These are phyloP conservation scores for Aphelinus atriplicis DNA, from an alignment of 1,140 invertebrate species.

Conservation along the genomic window DNA sequence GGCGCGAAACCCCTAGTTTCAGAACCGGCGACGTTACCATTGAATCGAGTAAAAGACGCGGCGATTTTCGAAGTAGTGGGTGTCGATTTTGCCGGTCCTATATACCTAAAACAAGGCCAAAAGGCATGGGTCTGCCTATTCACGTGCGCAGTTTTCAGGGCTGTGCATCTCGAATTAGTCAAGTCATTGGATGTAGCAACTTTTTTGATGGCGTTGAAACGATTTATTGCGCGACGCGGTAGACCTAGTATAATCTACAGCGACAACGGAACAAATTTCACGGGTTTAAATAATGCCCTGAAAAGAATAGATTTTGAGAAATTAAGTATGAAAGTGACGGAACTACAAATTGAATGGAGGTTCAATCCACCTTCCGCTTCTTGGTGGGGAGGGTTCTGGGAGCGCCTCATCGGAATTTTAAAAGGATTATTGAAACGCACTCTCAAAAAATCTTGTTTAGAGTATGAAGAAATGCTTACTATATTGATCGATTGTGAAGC, in stretches of 20 bases:
- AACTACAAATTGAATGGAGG: not conserved
- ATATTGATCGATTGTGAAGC: slow-evolving; percentile 50
- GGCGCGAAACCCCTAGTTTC: not conserved
- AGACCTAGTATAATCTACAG: slow-evolving; percentile 51
- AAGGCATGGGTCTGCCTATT: slow-evolving; percentile 9
- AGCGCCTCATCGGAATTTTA: not conserved
- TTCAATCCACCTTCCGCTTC: not conserved
- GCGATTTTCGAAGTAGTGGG: slow-evolving; percentile 1
- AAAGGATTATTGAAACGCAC: slow-evolving; percentile 31
- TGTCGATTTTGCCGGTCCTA: slow-evolving; percentile 9
- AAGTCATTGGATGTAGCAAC: slow-evolving; percentile 40
- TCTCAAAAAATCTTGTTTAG: slow-evolving; percentile 41
- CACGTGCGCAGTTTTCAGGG: not conserved
- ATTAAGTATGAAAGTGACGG: not conserved
- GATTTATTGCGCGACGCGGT: slow-evolving; percentile 40
- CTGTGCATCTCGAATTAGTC: slow-evolving; percentile 35
- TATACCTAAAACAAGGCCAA: slow-evolving; percentile 6
- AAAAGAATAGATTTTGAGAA: not conserved
- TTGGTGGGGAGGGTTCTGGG: slow-evolving; percentile 6
- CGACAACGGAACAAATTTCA: slow-evolving; percentile 57
- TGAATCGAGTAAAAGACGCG: not conserved
- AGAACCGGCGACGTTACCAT: not conserved
- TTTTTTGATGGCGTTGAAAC: slow-evolving; percentile 39
- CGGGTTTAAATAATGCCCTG: not conserved
- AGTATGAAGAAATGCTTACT: slow-evolving; percentile 51